Conservation (phyloP, 2,113 vertebrate genomes). For the Scomber japonicus region DNA sequence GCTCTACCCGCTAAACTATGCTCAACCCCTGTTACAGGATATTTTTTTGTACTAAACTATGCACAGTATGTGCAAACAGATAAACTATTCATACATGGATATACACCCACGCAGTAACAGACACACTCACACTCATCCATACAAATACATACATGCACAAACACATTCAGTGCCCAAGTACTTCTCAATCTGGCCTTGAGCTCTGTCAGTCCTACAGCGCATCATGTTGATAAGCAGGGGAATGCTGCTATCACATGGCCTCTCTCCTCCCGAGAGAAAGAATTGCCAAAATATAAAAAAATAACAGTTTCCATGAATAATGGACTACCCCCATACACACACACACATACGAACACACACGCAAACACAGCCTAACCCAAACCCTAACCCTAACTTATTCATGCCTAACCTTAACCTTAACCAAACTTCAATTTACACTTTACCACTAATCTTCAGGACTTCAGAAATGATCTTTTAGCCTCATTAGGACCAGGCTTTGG, state of each 20-base stretch:
- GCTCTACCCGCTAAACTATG: too few species aligned
- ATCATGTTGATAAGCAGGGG: slow-evolving; percentile 62
- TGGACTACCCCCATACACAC: slow-evolving; percentile 30
- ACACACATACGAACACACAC: neutral
- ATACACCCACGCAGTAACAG: slow-evolving; percentile 5
- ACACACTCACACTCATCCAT: neutral
- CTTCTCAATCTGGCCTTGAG: slow-evolving; percentile 64
- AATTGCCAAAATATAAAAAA: slow-evolving; percentile 67
- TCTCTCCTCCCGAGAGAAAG: slow-evolving; percentile 55
- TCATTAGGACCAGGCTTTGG: too few species aligned
- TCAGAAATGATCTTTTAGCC: too few species aligned
- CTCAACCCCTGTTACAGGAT: too few species aligned
- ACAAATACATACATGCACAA: slow-evolving; percentile 17
- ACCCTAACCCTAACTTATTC: too few species aligned
- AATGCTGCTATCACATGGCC: slow-evolving; percentile 55
- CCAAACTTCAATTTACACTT: too few species aligned
- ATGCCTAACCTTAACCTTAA: too few species aligned
- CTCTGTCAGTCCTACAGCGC: slow-evolving; percentile 43
- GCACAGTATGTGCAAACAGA: neutral
- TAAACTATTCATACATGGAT: neutral
- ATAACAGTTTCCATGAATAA: slow-evolving; percentile 74
- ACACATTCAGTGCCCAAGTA: slow-evolving; percentile 40
- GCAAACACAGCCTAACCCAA: neutral
- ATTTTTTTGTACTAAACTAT: neutral
- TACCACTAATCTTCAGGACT: too few species aligned